phyloP scores from a whole-genome alignment of 2,888 invertebrate genomes.

The Clitarchus hookeri region DNA sequence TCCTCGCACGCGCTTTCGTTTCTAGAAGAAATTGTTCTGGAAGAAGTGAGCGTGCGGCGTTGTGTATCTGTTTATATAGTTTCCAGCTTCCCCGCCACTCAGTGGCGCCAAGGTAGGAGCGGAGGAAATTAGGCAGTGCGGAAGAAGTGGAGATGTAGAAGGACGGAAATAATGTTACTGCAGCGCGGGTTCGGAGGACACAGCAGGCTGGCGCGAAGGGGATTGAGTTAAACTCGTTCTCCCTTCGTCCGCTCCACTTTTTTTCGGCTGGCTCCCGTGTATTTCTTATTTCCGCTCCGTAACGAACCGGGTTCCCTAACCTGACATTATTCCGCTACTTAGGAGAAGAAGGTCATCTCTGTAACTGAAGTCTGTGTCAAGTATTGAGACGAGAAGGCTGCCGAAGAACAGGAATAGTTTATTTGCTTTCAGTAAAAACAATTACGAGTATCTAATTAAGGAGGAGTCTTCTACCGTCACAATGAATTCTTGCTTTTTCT shows the following conservation, averaged over 20 bases:
- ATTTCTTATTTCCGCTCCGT: background rate
- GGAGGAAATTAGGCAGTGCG: background rate
- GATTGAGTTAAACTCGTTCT: constrained; percentile 14
- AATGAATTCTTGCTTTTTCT: too few relatives aligned
- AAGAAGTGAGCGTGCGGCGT: too few relatives aligned
- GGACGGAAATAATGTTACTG: background rate
- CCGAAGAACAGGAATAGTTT: too few relatives aligned
- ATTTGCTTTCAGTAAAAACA: too few relatives aligned
- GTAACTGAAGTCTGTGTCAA: background rate
- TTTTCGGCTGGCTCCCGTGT: background rate
- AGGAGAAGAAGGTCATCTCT: background rate
- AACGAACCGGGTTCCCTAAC: background rate
- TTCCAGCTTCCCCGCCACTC: too few relatives aligned
- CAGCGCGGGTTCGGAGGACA: background rate
- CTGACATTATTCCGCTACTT: background rate
- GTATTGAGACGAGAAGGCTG: background rate
- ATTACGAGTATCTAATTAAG: too few relatives aligned
- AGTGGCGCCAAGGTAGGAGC: background rate
- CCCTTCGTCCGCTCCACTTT: background rate
- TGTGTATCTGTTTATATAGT: too few relatives aligned
- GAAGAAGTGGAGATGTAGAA: background rate
- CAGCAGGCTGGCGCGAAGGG: background rate
- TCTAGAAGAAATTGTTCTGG: too few relatives aligned
- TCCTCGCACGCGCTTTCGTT: too few relatives aligned
- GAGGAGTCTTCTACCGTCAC: too few relatives aligned